Evolutionary conservation across 2,888 invertebrate species (phyloP), one percentile per base, ranked within the genome.

Genomic region (Drymonia ruficornis): DNA sequence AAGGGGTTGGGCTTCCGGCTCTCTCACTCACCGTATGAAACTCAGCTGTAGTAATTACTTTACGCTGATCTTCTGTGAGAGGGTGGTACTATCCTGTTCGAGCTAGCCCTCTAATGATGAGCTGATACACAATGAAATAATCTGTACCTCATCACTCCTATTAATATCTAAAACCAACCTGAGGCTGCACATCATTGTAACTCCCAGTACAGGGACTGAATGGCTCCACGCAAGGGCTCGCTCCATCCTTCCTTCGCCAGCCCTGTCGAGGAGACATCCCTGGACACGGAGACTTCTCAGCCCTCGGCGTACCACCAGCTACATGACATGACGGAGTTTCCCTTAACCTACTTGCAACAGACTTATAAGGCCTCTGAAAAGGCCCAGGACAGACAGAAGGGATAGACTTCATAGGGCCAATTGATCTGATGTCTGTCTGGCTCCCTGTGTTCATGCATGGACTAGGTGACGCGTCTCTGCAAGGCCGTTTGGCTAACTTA

Each of bases 361-460:
- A n/a, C 44, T 48, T 38, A 15, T 45, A 42, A 36, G 46, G 13
- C 53, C 54, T 29, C 56, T 47, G 47, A 58, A 15, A 54, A 43
- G 9, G 47, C 53, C 18, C 58, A 52, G 44, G 48, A 18, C 29
- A 31, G 18, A 55, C 38, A 16, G 50, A 44, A 15, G 28, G 40
- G 0, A 51, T 46, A 5, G 42, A 40, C 16, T 16, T 23, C 28
- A 18, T 28, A 18, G 18, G 9, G 9, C 36, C 52, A 38, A 36
- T 52, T 36, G 53, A 53, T 18, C 55, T 53, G 11, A 70, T 44
- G 4, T 74, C 71, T 4, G 80, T 82, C 61, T 84, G 84, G 47
- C 72, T 79, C 8, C 56, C 56, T 36, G 48, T 50, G 23, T 84
- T 72, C 0, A 70, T 53, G 4, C 55, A 58, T 1, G 78, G 63